Evolutionary conservation across 2,797 vertebrate genomes (phyloP), one percentile per base, ranked within the genome.

Genomic region (Ispidina picta): DNA sequence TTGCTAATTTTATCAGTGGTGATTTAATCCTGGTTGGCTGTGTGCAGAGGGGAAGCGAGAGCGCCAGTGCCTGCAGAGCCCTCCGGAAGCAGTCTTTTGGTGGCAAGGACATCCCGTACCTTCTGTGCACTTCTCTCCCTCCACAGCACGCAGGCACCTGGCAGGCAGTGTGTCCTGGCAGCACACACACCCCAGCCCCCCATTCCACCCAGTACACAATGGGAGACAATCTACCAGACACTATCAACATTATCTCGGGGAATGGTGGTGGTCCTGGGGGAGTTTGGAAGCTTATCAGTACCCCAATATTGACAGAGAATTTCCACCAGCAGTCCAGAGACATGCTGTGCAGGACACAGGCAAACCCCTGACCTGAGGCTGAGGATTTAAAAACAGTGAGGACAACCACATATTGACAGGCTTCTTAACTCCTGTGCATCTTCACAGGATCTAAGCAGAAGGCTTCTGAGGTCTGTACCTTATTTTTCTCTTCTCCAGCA

Each of bases 1-100:
- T 55, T 70, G 81, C 93, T 96, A 94, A 93, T 93, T 96, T 96
- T 96, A 93, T 86, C 71, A 52, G 68, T 0, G 0, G 77, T 93
- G 93, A 96, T 95, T 95, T 90, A 81, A 95, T 84, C 73, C 17
- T 0, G 2, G 6, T 20, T 46, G 82, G 49, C 48, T 72, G 33
- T 3, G 3, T 22, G 33, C 37, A 1, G 66, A 81, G 83, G 52
- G 86, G 81, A 91, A 93, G 44, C 10, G 68, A 91, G 81, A 77
- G 68, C 5, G 3, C 20, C 33, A 46, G 86, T 1, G 2, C 39
- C 74, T 28, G 77, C 77, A 17, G 73, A 91, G 49, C 41, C 66
- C 83, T 71, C 54, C 3, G 0, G 63, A 19, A 79, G 10, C 1
- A 0, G 10, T 66, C 35, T 18, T 18, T 0, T 1, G 12, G 63